Evolutionary conservation across 53 echinoderm and acorn worm genomes (phyloP).

Genomic region (Luidia sarsii): DNA sequence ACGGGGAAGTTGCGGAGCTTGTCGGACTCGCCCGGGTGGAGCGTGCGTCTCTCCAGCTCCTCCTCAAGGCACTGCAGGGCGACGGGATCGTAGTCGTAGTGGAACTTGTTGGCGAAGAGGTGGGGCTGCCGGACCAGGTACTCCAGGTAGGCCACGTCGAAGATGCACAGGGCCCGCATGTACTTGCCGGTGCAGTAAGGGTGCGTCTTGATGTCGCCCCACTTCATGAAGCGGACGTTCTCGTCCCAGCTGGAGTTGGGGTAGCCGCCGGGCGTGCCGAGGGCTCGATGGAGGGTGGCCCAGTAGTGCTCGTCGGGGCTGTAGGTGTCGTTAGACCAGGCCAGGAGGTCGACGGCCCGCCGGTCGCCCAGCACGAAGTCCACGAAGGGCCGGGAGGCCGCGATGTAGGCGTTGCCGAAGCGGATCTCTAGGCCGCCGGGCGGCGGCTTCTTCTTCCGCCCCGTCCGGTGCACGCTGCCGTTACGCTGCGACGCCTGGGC

Average conservation of each 20-base stretch:
- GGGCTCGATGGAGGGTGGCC: constrained; percentile 74
- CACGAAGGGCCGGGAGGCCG: constrained; percentile 69
- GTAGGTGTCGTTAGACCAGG: constrained; percentile 79
- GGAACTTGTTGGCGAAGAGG: constrained; percentile 88
- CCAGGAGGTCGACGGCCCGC: constrained; percentile 71
- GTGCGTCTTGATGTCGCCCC: constrained; percentile 71
- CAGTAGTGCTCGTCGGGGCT: constrained; percentile 96
- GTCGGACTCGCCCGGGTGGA: constrained; percentile 47
- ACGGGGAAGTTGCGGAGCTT: constrained; percentile 76
- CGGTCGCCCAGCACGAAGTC: constrained; percentile 69
- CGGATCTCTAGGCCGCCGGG: constrained; percentile 62
- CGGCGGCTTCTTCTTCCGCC: constrained; percentile 53
- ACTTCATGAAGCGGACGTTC: constrained; percentile 91
- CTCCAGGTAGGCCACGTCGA: constrained; percentile 75
- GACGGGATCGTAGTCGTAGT: constrained; percentile 85
- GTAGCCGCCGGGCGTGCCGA: constrained; percentile 82
- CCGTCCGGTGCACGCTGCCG: constrained; percentile 51
- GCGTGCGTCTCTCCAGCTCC: constrained; percentile 66
- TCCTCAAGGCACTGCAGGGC: constrained; percentile 91
- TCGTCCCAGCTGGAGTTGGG: constrained; percentile 79
- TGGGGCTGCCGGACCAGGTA: constrained; percentile 69
- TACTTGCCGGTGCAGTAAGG: constrained; percentile 81
- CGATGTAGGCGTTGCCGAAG: constrained; percentile 88
- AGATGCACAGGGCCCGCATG: constrained; percentile 78
- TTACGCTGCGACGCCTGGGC: constrained; percentile 35